Base-by-base conservation (phyloP, 2,888 invertebrate genomes). In the Andrena marginata region DNA sequence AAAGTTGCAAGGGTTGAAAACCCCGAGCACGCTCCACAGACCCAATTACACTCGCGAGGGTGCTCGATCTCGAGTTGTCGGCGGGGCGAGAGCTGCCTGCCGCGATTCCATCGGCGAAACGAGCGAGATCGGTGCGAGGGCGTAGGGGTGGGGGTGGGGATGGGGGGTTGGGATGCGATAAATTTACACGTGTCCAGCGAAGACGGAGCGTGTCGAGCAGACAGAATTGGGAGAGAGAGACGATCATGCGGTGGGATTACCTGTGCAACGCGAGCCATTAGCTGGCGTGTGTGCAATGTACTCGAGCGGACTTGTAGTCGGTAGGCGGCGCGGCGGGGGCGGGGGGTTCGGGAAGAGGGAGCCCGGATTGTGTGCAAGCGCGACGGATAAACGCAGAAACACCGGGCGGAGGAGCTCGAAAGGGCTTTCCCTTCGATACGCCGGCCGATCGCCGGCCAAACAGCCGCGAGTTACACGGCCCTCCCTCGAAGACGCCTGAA, bases 201-300 rank as follows among this genome's bases (percentile, higher is more conserved):
- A 85, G 85, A 85, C 73, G 80, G 71, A 82, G 77, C 77, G 75
- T 82, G 84, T 82, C 84, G 84, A 79, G 83, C 83, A 77, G 82
- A 80, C 82, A 80, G 71, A 77, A 80, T 77, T 69, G 60, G 31
- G 67, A 80, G 79, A 69, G 69, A 65, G 62, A 79, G 80, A 77
- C 87, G 85, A 77, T 87, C 83, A 80, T 85, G 85, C 82, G 89
- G 85, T 87, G 81, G 87, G 88, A 88, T 89, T 88, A 90, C 82
- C 86, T 83, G 87, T 87, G 87, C 85, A 89, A 80, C 63, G 88
- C 72, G 90, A 87, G 86, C 90, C 90, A 90, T 90, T 90, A 90
- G 89, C 86, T 75, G 85, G 73, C 83, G 77, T 90, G 90, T 90
- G 84, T 90, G 89, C 90, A 89, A 70, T 90, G 88, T 90, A 90